Evolutionary conservation across 2,888 invertebrate species (phyloP).

Genomic region (Rugalucina vietnamica): DNA sequence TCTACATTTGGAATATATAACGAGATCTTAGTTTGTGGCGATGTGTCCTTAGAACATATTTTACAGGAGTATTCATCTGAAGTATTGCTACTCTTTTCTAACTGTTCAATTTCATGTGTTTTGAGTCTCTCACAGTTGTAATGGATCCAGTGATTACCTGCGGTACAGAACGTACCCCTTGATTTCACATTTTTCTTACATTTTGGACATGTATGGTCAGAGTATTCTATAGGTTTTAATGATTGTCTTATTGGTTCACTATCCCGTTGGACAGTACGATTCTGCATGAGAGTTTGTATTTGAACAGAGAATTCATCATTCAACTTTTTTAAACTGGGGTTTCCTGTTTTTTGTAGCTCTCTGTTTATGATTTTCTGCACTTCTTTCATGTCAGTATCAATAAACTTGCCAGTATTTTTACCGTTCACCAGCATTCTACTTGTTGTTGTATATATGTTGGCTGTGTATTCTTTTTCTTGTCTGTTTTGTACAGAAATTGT

Average conservation of each 20-base stretch:
- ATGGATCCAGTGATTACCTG: slow-evolving; percentile 8
- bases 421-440: slow-evolving; percentile 2
- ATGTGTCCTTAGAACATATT: neutral
- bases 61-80: neutral
- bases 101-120: neutral
- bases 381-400: neutral
- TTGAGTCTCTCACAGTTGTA: slow-evolving; percentile 3
- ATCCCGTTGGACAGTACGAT: neutral
- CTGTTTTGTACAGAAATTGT: no score
- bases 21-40: neutral
- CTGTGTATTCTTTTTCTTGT: no score
- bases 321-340: neutral
- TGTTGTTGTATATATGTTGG: no score
- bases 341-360: neutral
- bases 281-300: neutral
- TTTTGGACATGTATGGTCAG: neutral
- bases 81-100: neutral
- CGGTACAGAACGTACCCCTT: neutral
- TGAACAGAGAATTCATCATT: neutral
- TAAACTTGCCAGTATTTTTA: neutral
- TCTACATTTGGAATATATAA: neutral
- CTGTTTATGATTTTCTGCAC: neutral
- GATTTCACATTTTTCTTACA: slow-evolving; percentile 2
- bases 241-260: neutral
- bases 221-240: neutral